Evolutionary conservation across 2,797 vertebrate genomes (phyloP).

Genomic region (Tachyglossus aculeatus): DNA sequence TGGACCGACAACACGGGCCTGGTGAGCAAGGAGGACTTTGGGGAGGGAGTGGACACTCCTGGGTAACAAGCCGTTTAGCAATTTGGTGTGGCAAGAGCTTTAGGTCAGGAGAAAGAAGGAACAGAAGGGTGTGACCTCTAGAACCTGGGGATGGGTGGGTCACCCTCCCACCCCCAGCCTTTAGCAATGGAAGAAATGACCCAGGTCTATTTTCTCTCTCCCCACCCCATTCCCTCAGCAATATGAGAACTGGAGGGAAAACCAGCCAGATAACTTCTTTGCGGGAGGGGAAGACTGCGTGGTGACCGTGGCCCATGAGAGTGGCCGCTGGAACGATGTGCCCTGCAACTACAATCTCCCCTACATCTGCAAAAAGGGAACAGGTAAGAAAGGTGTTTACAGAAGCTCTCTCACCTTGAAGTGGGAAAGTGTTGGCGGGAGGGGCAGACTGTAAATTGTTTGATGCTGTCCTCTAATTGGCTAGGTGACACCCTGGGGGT

Average conservation of each 20-base stretch:
- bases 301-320: constrained; percentile 94
- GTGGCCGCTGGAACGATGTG: constrained; percentile 95
- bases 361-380: constrained; percentile 97
- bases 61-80: too few species aligned
- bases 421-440: not conserved
- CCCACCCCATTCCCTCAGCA: constrained; percentile 73
- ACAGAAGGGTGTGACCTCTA: too few species aligned
- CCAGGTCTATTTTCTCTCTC: not conserved
- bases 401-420: not conserved
- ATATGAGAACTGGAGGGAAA: constrained; percentile 96
- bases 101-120: too few species aligned
- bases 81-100: too few species aligned
- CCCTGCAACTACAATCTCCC: constrained; percentile 99
- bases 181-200: not conserved
- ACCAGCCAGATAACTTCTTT: constrained; percentile 97
- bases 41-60: not conserved
- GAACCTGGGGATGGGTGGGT: too few species aligned
- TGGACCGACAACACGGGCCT: constrained; percentile 94
- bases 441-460: not conserved
- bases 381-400: too few species aligned
- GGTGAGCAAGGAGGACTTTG: constrained; percentile 73
- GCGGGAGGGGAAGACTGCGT: constrained; percentile 97
- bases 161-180: not conserved
- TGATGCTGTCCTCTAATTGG: not conserved
- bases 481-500: not conserved